Evolutionary conservation across 2,797 vertebrate species (phyloP), one percentile per base, ranked within the genome.

Genomic region (Staurois parvus): DNA sequence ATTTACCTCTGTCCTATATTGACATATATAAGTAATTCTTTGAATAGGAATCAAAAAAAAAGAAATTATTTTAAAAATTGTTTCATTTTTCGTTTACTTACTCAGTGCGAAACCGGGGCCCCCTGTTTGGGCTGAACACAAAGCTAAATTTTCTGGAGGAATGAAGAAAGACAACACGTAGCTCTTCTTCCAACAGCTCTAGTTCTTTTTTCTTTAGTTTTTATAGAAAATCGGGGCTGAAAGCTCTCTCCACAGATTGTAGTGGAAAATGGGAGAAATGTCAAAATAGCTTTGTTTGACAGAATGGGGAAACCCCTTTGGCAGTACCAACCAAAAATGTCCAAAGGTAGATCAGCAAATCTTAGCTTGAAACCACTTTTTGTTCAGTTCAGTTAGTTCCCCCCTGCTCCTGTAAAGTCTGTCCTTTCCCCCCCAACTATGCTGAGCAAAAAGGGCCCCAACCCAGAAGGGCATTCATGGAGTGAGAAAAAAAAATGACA

Each of bases 271-370:
- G 52, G 77, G 77, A 79, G 77, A 52, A 79, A 79, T 79, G 77
- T 79, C 77, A 79, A 88, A 75, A 75, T 76, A 79, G 84, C 72
- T 84, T 69, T 87, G 62, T 82, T 82, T 59, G 84, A 52, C 66
- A 88, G 69, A 81, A 37, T 59, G 82, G 72, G 72, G 87, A 87
- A n/a, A n/a, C n/a, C n/a, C 76, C 84, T 72, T 76, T 88, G 26
- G 83, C 86, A 81, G 37, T 64, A 84, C n/a, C 67, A 84, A 66
- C 77, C 87, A 88, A 88, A 88, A 88, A 86, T 88, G 86, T 88
- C 83, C 86, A 88, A 88, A 85, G 86, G 42, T 19, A 85, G 83
- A 85, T 88, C 77, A 88, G 88, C 79, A 88, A 85, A n/a, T n/a
- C 75, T 85, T 72, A 87, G 83, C 79, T n/a, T 89, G 72, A 86